Conservation (phyloP, 2,888 invertebrate genomes). For the Stratiomys singularior region DNA sequence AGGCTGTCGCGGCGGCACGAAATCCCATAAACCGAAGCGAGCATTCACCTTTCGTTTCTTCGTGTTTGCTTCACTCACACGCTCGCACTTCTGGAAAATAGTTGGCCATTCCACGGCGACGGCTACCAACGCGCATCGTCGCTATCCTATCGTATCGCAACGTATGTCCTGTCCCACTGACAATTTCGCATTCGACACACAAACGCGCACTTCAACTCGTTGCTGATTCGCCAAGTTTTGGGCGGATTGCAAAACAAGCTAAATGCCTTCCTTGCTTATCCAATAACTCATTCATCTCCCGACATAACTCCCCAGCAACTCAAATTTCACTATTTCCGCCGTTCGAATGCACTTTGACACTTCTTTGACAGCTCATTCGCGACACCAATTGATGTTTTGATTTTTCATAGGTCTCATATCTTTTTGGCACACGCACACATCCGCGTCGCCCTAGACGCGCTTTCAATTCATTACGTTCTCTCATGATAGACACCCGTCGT, state of each 20-base stretch:
- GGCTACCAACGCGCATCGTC: not conserved
- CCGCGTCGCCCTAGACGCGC: not conserved
- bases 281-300: not conserved
- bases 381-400: constrained; percentile 31
- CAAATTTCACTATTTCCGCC: not conserved
- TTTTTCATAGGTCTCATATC: not conserved
- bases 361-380: constrained; percentile 15
- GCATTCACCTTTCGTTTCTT: constrained; percentile 52
- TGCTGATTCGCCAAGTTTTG: not conserved
- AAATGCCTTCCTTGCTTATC: not conserved
- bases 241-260: too few species aligned
- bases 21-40: constrained; percentile 49
- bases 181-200: constrained; percentile 26
- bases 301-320: not conserved
- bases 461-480: not conserved
- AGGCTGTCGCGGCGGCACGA: constrained; percentile 34
- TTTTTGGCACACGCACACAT: not conserved
- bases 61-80: constrained; percentile 39
- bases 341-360: not conserved
- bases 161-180: not conserved
- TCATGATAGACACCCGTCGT: not conserved
- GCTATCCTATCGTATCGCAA: not conserved
- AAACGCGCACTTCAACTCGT: not conserved
- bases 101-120: not conserved
- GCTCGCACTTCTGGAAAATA: not conserved